Conservation (phyloP, 1,140 invertebrate genomes). For the Monochamus saltuarius region DNA sequence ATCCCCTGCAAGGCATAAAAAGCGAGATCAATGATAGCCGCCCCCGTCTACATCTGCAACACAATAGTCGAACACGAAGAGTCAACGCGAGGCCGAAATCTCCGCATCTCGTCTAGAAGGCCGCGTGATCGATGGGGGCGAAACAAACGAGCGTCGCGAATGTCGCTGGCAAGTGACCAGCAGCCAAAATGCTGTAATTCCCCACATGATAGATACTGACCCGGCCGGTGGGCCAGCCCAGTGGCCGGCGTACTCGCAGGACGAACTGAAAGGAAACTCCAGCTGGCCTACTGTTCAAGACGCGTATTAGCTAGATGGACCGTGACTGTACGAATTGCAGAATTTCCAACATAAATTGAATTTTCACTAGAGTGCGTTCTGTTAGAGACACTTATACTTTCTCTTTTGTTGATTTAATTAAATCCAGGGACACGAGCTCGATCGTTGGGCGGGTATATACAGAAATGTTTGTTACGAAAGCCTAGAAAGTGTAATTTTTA, state of each 20-base stretch:
- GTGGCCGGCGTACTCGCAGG: neutral
- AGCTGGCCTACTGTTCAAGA: conserved; percentile 17
- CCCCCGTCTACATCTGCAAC: too few relatives aligned
- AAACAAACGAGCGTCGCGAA: conserved; percentile 38
- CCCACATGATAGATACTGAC: conserved; percentile 37
- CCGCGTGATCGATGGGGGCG: conserved; percentile 37
- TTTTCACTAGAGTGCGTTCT: conserved; percentile 43
- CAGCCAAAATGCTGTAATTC: conserved; percentile 42
- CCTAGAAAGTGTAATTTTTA: too few relatives aligned
- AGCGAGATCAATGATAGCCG: too few relatives aligned
- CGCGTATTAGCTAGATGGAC: conserved; percentile 40
- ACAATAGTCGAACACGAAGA: neutral
- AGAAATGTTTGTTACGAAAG: too few relatives aligned
- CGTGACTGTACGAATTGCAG: conserved; percentile 40
- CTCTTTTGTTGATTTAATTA: conserved; percentile 17
- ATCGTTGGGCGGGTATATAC: too few relatives aligned
- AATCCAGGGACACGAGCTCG: neutral
- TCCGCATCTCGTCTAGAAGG: conserved; percentile 12
- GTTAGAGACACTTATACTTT: conserved; percentile 36
- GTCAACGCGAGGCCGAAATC: conserved; percentile 8
- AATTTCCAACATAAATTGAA: conserved; percentile 47
- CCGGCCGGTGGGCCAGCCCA: conserved; percentile 11
- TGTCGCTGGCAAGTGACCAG: conserved; percentile 43
- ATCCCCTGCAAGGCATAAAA: too few relatives aligned
- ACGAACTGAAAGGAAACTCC: neutral